A percentile compares a stretch with the other conserved stretches of the same genome.
These are phyloP conservation scores for Hippoglossus stenolepis DNA, from an alignment of 2,113 vertebrate genomes.

Conservation along the genomic window DNA sequence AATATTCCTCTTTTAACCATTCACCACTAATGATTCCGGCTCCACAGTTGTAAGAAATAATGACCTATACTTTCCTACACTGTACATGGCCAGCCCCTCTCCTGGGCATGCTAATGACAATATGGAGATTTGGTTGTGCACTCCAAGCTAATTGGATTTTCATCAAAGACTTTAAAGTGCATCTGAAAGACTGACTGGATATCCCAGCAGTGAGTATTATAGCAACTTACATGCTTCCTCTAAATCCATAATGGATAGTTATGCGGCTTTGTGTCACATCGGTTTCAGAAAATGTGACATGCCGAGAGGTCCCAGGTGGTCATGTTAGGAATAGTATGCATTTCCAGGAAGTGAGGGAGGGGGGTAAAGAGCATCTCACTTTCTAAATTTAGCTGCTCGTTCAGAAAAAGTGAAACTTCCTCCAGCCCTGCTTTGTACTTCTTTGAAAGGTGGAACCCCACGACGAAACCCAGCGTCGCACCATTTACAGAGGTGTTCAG, in stretches of 20 bases:
- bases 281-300: constrained; percentile 14
- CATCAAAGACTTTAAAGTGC: constrained; percentile 58
- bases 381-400: not conserved
- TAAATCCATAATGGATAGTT: constrained; percentile 43
- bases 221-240: constrained; percentile 36
- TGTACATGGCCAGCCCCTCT: constrained; percentile 38
- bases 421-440: not conserved
- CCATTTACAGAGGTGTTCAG: constrained; percentile 25
- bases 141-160: constrained; percentile 69
- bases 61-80: constrained; percentile 36
- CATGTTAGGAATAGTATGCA: constrained; percentile 3
- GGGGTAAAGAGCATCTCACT: not conserved
- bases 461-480: not conserved
- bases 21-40: constrained; percentile 45
- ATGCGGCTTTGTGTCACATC: constrained; percentile 45
- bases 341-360: not conserved
- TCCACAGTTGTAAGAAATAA: constrained; percentile 48
- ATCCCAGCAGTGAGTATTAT: constrained; percentile 54
- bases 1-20: constrained; percentile 23
- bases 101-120: constrained; percentile 38
- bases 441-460: constrained; percentile 22
- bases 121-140: constrained; percentile 57
- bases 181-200: constrained; percentile 54
- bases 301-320: constrained; percentile 6
- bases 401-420: not conserved